phyloP scores from a whole-genome alignment of 2,888 invertebrate species.

The Catotricha subobsoleta region DNA sequence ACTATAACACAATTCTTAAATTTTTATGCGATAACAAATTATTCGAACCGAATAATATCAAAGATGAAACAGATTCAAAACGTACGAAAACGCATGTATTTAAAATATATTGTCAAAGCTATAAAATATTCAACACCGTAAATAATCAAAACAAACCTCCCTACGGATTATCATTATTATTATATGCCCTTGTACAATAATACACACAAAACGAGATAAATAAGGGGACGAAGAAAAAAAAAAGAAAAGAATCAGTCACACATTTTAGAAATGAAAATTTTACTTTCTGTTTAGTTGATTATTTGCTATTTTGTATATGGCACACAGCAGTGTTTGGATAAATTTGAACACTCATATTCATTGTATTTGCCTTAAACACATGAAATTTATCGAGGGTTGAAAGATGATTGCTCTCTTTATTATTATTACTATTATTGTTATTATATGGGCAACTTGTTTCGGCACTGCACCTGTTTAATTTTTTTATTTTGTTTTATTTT shows the following conservation, averaged over 20 bases:
- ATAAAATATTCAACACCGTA: slow-evolving; percentile 10
- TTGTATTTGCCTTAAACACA: background rate
- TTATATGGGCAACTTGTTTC: slow-evolving; percentile 8
- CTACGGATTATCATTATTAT: slow-evolving; percentile 13
- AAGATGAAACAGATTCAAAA: no score
- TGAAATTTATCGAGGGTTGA: background rate
- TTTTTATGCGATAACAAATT: no score
- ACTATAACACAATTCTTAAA: no score
- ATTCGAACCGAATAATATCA: no score
- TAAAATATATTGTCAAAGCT: no score
- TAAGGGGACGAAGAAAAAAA: background rate
- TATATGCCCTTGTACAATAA: background rate
- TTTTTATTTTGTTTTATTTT: background rate
- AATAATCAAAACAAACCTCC: slow-evolving; percentile 14
- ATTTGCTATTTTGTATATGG: no score
- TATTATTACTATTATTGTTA: slow-evolving; percentile 6
- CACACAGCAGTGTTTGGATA: no score
- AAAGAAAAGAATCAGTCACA: slow-evolving; percentile 6
- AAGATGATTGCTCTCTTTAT: slow-evolving; percentile 8
- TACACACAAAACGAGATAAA: background rate
- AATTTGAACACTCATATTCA: no score
- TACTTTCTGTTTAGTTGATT: no score
- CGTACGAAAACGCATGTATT: no score
- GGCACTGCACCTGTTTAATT: slow-evolving; percentile 7
- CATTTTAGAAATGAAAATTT: no score